Evolutionary conservation across 2,888 invertebrate species (phyloP), one percentile per base, ranked within the genome.

Genomic region (Lasioglossum malachurum): DNA sequence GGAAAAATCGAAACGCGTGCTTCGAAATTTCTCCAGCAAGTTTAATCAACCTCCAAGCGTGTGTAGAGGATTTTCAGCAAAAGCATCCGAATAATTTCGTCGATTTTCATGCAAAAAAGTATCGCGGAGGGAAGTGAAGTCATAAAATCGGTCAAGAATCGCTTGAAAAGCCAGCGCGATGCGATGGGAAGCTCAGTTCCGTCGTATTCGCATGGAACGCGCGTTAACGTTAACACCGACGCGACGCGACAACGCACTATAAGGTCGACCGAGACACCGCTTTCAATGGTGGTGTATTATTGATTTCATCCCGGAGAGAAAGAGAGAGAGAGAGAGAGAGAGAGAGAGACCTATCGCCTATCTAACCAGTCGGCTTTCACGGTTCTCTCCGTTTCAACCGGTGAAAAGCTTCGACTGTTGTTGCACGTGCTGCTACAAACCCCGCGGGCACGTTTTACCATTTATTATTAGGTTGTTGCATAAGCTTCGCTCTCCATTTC

Each of bases 221-320:
- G 35, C 41, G 46, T 82, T 72, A 82, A 84, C 41, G 46, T 82
- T 72, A 82, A 84, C 87, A 72, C 72, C 69, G 71, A 46, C 46
- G 27, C 69, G 71, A 46, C 46, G 60, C 41, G 67, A 64, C 75
- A 81, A 75, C 80, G 81, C 80, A 53, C 75, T 71, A 75, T 81
- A 80, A 76, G 82, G 49, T 53, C 60, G 76, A 75, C 35, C 71
- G 81, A 80, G 82, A 87, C 84, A 91, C 83, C 79, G 92, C 91
- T 92, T 91, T 93, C 92, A 93, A 93, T 93, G 92, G 91, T 91
- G 90, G 91, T 93, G 92, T 94, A 91, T 94, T 94, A 94, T 94
- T 94, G 94, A 94, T 94, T 93, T 93, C 92, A 91, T 91, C 91
- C 90, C 91, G 86, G 91, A 87, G 86, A 89, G 69, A 80, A 49